phyloP scores from a whole-genome alignment of 2,113 vertebrate species.

The Pionites leucogaster region DNA sequence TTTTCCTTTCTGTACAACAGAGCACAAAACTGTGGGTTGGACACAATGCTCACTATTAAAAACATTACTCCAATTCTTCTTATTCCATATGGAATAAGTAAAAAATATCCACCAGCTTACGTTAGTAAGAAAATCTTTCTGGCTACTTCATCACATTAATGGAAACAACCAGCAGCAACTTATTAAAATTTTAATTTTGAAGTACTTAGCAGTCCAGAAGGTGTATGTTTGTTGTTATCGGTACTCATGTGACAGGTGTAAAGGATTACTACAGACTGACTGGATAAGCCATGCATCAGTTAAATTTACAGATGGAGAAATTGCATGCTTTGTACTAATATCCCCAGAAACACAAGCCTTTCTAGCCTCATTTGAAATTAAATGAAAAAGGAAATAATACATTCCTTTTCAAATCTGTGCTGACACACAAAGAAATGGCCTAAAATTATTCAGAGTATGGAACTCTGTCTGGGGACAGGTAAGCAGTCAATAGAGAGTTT shows the following conservation, averaged over 20 bases:
- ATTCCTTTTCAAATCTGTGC: neutral
- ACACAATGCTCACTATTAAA: neutral
- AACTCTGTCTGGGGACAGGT: too few relatives aligned
- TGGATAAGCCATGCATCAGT: slow-evolving; percentile 18
- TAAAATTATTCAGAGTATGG: neutral
- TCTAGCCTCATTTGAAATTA: neutral
- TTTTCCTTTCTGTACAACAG: neutral
- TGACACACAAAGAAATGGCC: neutral
- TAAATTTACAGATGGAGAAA: neutral
- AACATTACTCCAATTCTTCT: neutral
- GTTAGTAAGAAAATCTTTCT: neutral
- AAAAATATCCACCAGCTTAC: neutral
- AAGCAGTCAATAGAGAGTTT: too few relatives aligned
- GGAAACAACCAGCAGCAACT: neutral
- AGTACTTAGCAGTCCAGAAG: neutral
- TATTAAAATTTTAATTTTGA: neutral
- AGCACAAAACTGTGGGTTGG: neutral
- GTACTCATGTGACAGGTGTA: neutral
- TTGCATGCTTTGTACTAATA: neutral
- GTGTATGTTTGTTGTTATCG: neutral
- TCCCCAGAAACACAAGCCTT: neutral
- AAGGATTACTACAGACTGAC: neutral
- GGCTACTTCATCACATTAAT: neutral
- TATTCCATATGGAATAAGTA: neutral
- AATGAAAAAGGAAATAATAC: neutral